Evolutionary conservation across 2,888 invertebrate species (phyloP).

Genomic region (Oeneis ivallda): DNA sequence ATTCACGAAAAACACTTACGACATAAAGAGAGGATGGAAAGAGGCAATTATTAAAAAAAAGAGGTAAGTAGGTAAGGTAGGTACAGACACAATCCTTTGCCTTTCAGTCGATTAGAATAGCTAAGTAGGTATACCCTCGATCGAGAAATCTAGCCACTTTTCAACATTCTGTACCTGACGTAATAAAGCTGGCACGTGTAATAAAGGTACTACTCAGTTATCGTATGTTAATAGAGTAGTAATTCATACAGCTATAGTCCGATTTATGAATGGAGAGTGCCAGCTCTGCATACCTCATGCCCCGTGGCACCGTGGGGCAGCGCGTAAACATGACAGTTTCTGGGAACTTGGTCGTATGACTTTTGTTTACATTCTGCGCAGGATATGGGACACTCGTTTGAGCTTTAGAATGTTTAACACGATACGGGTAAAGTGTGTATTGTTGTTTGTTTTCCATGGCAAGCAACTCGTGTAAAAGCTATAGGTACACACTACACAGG

Average conservation of each 20-base stretch:
- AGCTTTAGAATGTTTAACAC: conserved; percentile 24
- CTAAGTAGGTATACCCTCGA: no score
- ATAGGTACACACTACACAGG: no score
- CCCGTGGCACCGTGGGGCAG: conserved; percentile 20
- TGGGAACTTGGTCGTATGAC: conserved; percentile 35
- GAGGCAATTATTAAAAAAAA: no score
- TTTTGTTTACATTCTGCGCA: conserved; percentile 53
- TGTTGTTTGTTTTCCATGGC: neutral
- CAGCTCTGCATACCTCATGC: conserved; percentile 41
- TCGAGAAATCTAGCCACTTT: neutral
- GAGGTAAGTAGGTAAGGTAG: no score
- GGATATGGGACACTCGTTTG: conserved; percentile 49
- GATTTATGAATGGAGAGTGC: conserved; percentile 67
- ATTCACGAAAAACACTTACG: no score
- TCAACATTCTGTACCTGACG: conserved; percentile 2
- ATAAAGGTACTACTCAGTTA: conserved; percentile 24
- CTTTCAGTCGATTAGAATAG: neutral
- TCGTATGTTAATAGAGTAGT: conserved; percentile 52
- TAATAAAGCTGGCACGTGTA: conserved; percentile 44
- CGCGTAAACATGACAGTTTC: conserved; percentile 35
- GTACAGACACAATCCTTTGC: no score
- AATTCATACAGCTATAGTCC: conserved; percentile 47
- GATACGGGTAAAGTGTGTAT: conserved; percentile 21
- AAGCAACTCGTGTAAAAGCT: neutral
- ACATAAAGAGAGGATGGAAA: no score